Conservation (phyloP, 2,797 vertebrate species). For the Lophotriccus pileatus region DNA sequence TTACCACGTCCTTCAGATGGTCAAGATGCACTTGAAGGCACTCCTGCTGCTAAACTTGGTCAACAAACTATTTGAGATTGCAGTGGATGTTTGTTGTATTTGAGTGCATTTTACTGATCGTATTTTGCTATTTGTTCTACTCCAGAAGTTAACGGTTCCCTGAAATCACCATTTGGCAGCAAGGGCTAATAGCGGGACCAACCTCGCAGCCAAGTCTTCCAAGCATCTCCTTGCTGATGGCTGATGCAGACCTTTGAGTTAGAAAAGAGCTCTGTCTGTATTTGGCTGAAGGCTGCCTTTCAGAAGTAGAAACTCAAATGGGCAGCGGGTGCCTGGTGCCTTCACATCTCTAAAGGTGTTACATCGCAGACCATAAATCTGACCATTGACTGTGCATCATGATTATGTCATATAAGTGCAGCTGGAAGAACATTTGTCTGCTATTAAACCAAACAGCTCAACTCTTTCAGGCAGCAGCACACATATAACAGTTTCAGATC, state of each 20-base stretch:
- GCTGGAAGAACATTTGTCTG: constrained; percentile 28
- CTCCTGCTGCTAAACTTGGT: not conserved
- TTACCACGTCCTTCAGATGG: not conserved
- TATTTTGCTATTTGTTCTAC: not conserved
- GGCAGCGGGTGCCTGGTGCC: not conserved
- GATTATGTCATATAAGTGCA: not conserved
- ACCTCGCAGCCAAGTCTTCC: not conserved
- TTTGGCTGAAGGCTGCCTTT: not conserved
- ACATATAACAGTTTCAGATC: not conserved
- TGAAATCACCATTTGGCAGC: not conserved
- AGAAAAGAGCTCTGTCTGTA: not conserved
- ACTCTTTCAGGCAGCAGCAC: not conserved
- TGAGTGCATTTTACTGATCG: not conserved
- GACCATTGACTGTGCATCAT: not conserved
- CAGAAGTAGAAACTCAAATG: not conserved
- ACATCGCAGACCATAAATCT: not conserved
- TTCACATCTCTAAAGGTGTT: not conserved
- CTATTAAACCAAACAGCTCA: constrained; percentile 1
- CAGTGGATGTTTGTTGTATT: not conserved
- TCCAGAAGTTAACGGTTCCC: not conserved
- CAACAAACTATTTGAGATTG: not conserved
- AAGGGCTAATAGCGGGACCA: not conserved
- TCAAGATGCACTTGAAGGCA: not conserved
- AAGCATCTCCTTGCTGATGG: not conserved
- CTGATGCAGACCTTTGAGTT: not conserved